Evolutionary conservation across 2,113 vertebrate genomes (phyloP), one percentile per base, ranked within the genome.

Genomic region (Peromyscus polionotus): DNA sequence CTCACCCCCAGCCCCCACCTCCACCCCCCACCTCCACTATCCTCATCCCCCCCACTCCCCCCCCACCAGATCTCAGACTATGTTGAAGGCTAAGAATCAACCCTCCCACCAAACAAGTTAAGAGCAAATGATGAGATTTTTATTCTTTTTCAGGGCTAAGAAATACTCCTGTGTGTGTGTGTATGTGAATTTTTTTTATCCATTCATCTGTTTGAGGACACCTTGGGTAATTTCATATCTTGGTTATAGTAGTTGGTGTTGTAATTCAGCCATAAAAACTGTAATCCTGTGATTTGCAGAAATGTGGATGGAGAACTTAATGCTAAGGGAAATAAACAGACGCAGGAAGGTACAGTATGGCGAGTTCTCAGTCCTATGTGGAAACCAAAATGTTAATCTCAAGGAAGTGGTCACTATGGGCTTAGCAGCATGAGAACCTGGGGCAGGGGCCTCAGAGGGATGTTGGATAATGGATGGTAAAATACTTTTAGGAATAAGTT

Each of bases 1-100:
- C 19, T 2, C 65, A 54, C 10, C 51, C 2, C 19, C 5, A 16
- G 0, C 24, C 3, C 16, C 0, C 17, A 57, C 72, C 45, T 31
- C 13, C 63, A 57, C 20, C 45, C 4, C 19, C 3, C 65, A 54
- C 12, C 54, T 13, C 24, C 5, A 16, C 0, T 48, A 5, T 7
- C 45, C 45, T 48, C 45, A 48, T 16, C 57, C 57, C 65, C 65
- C 5, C 45, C 7, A 48, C 20, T 42, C 42, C 4, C 19, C 5
- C n/a, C 20, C 0, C 17, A 48, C 79, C 45, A 68, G 57, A 51
- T 31, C 65, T 36, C 76, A 59, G 63, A 6, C 45, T 36, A 22
- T 48, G 33, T 48, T 59, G 51, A 77, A 67, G 28, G 45, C 75
- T 51, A 19, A 76, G 28, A 68, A 72, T 22, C 1, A 4, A 51